phyloP scores from a whole-genome alignment of 23 tunicate genomes.

The Styela clava region DNA sequence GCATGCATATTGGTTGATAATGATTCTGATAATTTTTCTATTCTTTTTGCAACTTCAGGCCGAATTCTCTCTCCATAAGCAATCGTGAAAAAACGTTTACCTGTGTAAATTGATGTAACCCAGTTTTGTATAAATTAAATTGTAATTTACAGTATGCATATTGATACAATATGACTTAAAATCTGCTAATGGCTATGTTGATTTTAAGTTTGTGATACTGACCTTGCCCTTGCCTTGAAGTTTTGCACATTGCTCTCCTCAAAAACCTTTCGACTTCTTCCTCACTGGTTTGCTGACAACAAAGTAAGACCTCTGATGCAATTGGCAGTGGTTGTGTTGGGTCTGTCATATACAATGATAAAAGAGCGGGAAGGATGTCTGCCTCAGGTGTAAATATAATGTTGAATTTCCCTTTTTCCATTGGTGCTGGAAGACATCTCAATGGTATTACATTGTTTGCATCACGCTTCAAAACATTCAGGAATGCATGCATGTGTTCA shows the following conservation, averaged over 20 bases:
- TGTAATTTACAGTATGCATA: too few relatives aligned
- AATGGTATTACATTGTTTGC: neutral
- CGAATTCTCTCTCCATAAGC: neutral
- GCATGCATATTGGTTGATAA: neutral
- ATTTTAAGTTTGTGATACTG: too few relatives aligned
- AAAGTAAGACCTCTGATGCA: slow-evolving; percentile 40
- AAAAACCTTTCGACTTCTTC: slow-evolving; percentile 43
- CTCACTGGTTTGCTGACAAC: slow-evolving; percentile 22
- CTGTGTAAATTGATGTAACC: neutral
- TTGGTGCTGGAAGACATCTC: neutral
- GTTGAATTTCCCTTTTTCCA: neutral
- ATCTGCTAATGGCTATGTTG: too few relatives aligned
- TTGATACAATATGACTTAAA: too few relatives aligned
- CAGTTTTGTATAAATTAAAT: too few relatives aligned
- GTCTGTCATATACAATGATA: slow-evolving; percentile 22
- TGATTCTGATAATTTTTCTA: neutral
- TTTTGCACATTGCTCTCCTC: slow-evolving; percentile 37
- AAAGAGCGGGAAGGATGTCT: neutral
- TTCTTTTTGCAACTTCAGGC: neutral
- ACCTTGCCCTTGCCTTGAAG: neutral
- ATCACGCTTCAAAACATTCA: neutral
- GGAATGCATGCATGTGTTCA: neutral
- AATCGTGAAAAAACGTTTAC: neutral
- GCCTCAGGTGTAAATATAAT: neutral
- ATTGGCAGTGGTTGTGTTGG: slow-evolving; percentile 32